phyloP scores from a whole-genome alignment of 2,888 invertebrate genomes.

The Cancer borealis region DNA sequence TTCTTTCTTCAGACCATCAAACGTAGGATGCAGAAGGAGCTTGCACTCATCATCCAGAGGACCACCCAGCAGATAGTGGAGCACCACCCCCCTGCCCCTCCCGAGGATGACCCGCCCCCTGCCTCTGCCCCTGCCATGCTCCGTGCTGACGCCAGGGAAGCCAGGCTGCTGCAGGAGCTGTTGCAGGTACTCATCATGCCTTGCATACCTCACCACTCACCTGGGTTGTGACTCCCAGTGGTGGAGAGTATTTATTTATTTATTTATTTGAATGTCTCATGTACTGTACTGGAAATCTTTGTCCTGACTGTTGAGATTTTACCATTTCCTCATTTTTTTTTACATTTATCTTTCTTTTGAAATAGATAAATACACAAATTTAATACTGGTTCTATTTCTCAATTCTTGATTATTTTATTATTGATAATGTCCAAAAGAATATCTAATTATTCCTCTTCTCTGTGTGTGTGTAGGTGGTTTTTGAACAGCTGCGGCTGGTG shows the following conservation, averaged over 20 bases:
- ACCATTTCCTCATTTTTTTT: too few relatives aligned
- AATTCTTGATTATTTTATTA: not conserved
- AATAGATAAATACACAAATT: too few relatives aligned
- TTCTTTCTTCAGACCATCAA: slow-evolving; percentile 85
- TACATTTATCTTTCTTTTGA: too few relatives aligned
- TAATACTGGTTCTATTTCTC: too few relatives aligned
- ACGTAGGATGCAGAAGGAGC: slow-evolving; percentile 89
- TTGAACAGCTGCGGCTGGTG: slow-evolving; percentile 91
- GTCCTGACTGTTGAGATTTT: too few relatives aligned
- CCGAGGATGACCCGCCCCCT: slow-evolving; percentile 68
- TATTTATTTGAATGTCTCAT: not conserved
- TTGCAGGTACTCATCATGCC: slow-evolving; percentile 64
- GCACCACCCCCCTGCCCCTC: slow-evolving; percentile 79
- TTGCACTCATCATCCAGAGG: slow-evolving; percentile 88
- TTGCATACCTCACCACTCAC: not conserved
- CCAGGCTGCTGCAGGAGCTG: slow-evolving; percentile 74
- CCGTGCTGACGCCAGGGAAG: slow-evolving; percentile 71
- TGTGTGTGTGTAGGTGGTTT: slow-evolving; percentile 83
- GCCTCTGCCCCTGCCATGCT: slow-evolving; percentile 52
- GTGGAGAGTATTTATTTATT: not conserved
- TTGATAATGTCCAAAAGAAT: not conserved
- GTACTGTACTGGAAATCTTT: too few relatives aligned
- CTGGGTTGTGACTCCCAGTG: not conserved
- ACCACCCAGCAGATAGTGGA: slow-evolving; percentile 89
- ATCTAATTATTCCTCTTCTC: not conserved